Evolutionary conservation across 2,888 invertebrate genomes (phyloP), one percentile per base, ranked within the genome.

Genomic region (Coenonympha glycerion): DNA sequence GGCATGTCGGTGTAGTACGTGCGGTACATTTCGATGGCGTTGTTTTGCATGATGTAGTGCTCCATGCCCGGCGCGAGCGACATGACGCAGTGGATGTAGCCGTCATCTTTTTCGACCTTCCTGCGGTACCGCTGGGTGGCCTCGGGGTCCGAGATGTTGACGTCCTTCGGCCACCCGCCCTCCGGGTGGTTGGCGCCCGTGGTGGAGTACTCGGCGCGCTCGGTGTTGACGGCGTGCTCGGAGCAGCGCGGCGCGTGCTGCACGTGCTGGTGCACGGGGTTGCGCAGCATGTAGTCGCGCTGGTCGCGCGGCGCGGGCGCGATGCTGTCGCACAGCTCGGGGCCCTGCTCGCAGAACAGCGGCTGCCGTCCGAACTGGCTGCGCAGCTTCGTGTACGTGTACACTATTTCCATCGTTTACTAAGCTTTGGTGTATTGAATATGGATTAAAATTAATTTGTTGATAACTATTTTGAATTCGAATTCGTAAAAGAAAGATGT

Each of bases 21-120:
- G 69, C 95, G 92, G 76, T 97, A 97, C 71, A 98, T 95, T 73
- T 97, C 94, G 34, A 97, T 91, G 0, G 96, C 93, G 77, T 96
- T 97, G 79, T 98, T 98, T 83, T 97, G 97, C 56, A 91, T 84
- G 51, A 97, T 92, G 66, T 91, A 93, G 67, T 93, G 92, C 68
- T 97, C 96, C 90, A 94, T 91, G 13, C 88, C 82, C 59, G 80
- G 67, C 9, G 87, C 58, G 39, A 89, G 69, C 15, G 85, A 72
- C 64, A 89, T 86, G 63, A 94, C 89, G 61, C 92, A 91, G 59
- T 89, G 88, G 44, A 92, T 89, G 77, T 93, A 95, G 37, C 78
- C 73, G 64, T 95, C 95, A 58, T 95, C 95, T 61, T 94, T 93
- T 66, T 95, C 94, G 8, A 94, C 83, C 74, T 93, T 94, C 60